Evolutionary conservation across 2,888 invertebrate genomes (phyloP).

Genomic region (Eupithecia tripunctaria): DNA sequence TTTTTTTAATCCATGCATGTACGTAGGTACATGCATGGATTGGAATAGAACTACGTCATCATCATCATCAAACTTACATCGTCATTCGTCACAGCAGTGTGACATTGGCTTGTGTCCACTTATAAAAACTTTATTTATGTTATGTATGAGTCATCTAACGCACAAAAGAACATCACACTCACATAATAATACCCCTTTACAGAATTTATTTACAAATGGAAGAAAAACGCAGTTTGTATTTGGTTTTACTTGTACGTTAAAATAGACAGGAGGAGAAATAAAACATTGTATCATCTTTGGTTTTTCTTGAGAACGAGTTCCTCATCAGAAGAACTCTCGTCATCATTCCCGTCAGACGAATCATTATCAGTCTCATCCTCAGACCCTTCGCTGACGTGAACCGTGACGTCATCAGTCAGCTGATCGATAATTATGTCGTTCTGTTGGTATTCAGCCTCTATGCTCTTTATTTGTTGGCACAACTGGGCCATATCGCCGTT

Average conservation of each 20-base stretch:
- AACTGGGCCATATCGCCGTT: slow-evolving; percentile 6
- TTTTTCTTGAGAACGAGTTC: slow-evolving; percentile 5
- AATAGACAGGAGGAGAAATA: not conserved
- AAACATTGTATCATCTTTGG: not conserved
- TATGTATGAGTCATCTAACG: not conserved
- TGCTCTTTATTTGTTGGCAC: slow-evolving; percentile 12
- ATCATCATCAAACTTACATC: not conserved
- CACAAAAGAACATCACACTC: not conserved
- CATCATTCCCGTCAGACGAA: slow-evolving; percentile 2
- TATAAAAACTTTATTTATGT: not conserved
- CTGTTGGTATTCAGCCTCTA: slow-evolving; percentile 21
- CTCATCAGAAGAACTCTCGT: slow-evolving; percentile 23
- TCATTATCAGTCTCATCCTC: slow-evolving; percentile 11
- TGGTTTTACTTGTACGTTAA: not conserved
- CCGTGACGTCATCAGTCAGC: slow-evolving; percentile 24
- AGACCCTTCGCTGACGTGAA: slow-evolving; percentile 20
- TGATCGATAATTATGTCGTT: slow-evolving; percentile 24
- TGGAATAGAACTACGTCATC: too few relatives aligned
- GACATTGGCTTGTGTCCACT: not conserved
- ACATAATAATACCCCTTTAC: too few relatives aligned
- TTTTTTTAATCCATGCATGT: too few relatives aligned
- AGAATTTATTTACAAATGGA: not conserved
- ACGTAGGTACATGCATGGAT: too few relatives aligned
- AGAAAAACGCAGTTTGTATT: not conserved
- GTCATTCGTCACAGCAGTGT: too few relatives aligned